Base-by-base conservation (phyloP, 2,888 invertebrate species). In the Lamellibrachia satsuma region DNA sequence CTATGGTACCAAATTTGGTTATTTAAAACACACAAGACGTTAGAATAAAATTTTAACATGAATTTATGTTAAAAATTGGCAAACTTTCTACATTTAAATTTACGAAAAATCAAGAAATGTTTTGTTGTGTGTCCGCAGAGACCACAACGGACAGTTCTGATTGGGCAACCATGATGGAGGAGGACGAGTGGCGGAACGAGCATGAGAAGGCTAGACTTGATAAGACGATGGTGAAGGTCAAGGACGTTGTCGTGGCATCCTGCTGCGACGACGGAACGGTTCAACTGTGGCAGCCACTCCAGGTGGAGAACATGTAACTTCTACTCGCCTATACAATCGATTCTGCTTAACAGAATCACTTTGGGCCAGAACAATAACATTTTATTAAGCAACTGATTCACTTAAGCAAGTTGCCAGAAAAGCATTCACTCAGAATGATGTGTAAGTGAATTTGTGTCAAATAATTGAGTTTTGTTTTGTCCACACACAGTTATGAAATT, bases 251-350 rank as follows among this genome's bases (percentile, higher is more conserved):
- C 9, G 96, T 96, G 90, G 96, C 95, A 0, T 95, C 96, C 7
- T 95, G 96, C 94, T 94, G 95, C 22, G 96, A 96, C 93, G 96
- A 96, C 94, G 96, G 96, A 11, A 94, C 94, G 7, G 94, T 95
- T 90, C 91, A 93, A 52, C 52, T 94, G 8, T 94, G 94, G 94
- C 93, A 92, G 6, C 94, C 94, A n/a, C 52, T 94, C 39, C 92
- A 93, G 93, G 94, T 94, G 39, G 22, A 91, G 39, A 15, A 11
- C 51, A 51, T 39, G 8, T 15, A 27, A 7, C 15, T 7, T 52
- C n/a, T 51, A 27, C 9, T 11, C 91, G 39, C 11, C 52, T 52
- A 27, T 15, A 15, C 7, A 22, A 1, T 90, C 90, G 1, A 90
- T 22, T 22, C 15, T n/a, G 1, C 90, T 90, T 39, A 39, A 39